Evolutionary conservation across 2,888 invertebrate genomes (phyloP), one percentile per base, ranked within the genome.

Genomic region (Priapulus caudatus): DNA sequence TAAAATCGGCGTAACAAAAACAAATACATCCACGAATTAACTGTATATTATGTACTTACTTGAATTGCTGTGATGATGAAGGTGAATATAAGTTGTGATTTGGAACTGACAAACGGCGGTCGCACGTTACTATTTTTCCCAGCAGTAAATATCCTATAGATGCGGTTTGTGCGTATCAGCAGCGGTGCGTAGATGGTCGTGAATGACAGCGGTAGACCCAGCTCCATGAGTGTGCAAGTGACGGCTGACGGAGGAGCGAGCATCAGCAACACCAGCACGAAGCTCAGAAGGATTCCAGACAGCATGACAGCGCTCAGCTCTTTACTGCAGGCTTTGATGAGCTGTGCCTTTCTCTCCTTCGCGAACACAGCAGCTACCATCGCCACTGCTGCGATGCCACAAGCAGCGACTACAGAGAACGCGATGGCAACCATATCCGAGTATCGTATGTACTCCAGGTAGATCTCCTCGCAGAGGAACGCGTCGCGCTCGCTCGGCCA

Each of bases 131-230:
- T 53, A 23, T 56, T 58, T 43, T 54, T 54, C 15, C 56, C 62
- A 47, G 56, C 52, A 16, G 52, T 48, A 43, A 63, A 63, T 44
- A 63, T 62, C 15, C 61, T 48, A 52, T 56, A 62, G 22, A 63
- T 57, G 15, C 61, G 19, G 22, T 51, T 51, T 1, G 59, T 56
- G 23, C 60, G 58, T 4, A 58, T 59, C 4, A 62, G 55, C 18
- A 63, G 54, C 2, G 63, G 59, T 1, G 56, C 56, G 52, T 60
- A 62, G 20, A 60, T 52, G 23, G 55, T 48, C 15, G 57, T 48
- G 49, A 62, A 58, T 22, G 58, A 54, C 15, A 60, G 44, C 33
- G 55, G 55, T 45, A 60, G 60, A 10, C 56, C 54, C 22, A 61
- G 33, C 10, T 33, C 10, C 33, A 33, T 10, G n/a, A 33, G 33